Evolutionary conservation across 2,888 invertebrate species (phyloP).

Genomic region (Pammene fasciana): DNA sequence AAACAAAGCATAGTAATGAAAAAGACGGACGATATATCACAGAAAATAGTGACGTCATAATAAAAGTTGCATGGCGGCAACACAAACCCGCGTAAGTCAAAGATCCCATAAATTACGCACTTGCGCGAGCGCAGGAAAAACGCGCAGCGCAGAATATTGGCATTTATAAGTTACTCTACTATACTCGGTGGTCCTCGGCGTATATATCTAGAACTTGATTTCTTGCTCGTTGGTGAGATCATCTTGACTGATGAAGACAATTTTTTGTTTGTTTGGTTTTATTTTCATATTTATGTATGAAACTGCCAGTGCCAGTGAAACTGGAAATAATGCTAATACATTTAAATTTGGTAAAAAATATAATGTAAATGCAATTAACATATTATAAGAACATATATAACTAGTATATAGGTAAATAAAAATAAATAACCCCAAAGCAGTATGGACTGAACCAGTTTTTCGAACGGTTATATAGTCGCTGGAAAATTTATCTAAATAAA

Average conservation of each 20-base stretch:
- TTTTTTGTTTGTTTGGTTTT: background rate
- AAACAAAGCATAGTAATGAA: slow-evolving; percentile 8
- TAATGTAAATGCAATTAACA: no score
- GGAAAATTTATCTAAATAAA: no score
- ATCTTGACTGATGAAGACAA: background rate
- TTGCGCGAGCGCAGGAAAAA: slow-evolving; percentile 32
- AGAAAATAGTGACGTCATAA: slow-evolving; percentile 21
- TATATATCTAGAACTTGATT: slow-evolving; percentile 11
- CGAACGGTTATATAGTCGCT: no score
- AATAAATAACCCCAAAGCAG: no score
- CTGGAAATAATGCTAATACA: no score
- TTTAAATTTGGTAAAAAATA: no score
- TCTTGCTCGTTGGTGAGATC: background rate
- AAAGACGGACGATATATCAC: background rate
- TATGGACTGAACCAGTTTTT: no score
- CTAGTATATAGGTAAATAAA: no score
- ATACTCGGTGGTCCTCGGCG: slow-evolving; percentile 24
- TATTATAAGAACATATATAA: no score
- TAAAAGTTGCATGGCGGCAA: slow-evolving; percentile 27
- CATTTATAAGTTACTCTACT: slow-evolving; percentile 38
- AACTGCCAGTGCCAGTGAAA: background rate
- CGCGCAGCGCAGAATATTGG: slow-evolving; percentile 37
- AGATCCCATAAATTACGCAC: slow-evolving; percentile 43
- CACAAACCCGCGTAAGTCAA: slow-evolving; percentile 40
- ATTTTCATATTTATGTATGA: background rate